Base-by-base conservation (phyloP, 1,140 invertebrate genomes). In the Bombus polaris region DNA sequence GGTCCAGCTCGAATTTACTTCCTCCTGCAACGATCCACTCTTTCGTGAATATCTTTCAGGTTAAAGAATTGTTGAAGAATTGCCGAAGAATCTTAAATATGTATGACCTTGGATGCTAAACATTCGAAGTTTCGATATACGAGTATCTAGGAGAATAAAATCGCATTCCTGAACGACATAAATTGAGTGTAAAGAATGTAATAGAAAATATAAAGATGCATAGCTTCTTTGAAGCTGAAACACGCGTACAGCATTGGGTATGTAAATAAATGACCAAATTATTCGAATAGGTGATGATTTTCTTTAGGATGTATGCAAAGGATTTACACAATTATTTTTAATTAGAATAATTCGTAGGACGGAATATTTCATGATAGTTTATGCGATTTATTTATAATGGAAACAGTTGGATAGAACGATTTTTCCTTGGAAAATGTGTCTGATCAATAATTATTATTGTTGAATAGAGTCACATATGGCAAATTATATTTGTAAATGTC, bases 1-100 rank as follows among this genome's bases (percentile, higher is more conserved):
- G 80, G 81, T 53, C 44, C 57, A 35, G 2, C n/a, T 78, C 53
- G 66, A 39, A 70, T 62, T 71, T 84, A 85, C 77, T 83, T 66
- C 42, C 22, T 13, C 2, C 44, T 22, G 0, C 15, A 12, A 25
- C 10, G 13, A 28, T 22, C 12, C 32, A 25, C 18, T 18, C 39
- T 28, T 35, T 18, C 18, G n/a, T 4, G 44, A 13, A 53, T 25
- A 6, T 2, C 5, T 53, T 44, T 13, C 2, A 8, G 3, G 22
- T 0, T 47, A 18, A 53, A 62, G 12, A 28, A 12, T 44, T 39
- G 13, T 3, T 25, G 42, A 53, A n/a, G 12, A 28, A 12, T 42
- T 28, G 39, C n/a, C 37, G 25, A 28, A 71, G 70, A n/a, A 71
- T 39, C 39, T 10, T 44, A 3, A n/a, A 12, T 15, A n/a, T 39